Evolutionary conservation across 64 coral and sea anemone genomes (phyloP).

Genomic region (Montipora efflorescens): DNA sequence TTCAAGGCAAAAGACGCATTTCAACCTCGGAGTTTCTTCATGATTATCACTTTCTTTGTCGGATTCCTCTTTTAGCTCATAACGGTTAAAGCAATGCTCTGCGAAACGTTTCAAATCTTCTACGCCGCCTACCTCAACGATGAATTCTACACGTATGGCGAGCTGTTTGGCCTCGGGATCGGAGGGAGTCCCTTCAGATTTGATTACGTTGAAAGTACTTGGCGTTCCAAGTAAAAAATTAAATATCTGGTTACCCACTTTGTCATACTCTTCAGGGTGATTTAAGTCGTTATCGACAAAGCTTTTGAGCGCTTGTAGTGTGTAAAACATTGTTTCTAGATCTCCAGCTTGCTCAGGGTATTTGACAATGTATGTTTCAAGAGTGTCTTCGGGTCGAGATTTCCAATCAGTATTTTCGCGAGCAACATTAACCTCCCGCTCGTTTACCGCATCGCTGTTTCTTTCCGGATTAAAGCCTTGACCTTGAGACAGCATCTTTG

Average conservation of each 20-base stretch:
- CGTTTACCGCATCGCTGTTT: neutral
- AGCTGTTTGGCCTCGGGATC: neutral
- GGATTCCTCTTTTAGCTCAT: no score
- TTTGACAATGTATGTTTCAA: neutral
- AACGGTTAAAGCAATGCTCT: neutral
- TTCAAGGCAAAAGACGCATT: neutral
- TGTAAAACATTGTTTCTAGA: neutral
- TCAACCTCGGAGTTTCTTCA: neutral
- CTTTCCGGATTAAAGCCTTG: neutral
- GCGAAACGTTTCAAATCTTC: neutral
- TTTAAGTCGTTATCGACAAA: neutral
- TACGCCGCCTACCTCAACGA: neutral
- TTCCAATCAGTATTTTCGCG: neutral
- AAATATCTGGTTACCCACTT: neutral
- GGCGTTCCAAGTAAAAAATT: neutral
- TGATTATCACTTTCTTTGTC: no score
- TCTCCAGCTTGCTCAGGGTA: neutral
- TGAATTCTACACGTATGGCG: neutral
- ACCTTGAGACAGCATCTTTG: neutral
- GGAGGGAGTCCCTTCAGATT: no score
- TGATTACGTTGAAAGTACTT: neutral
- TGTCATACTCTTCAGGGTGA: neutral
- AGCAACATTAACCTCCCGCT: no score
- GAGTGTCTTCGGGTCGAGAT: neutral
- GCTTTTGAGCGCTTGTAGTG: neutral